Evolutionary conservation across 1,140 invertebrate genomes (phyloP).

Genomic region (Ceratoteleas bidentatus): DNA sequence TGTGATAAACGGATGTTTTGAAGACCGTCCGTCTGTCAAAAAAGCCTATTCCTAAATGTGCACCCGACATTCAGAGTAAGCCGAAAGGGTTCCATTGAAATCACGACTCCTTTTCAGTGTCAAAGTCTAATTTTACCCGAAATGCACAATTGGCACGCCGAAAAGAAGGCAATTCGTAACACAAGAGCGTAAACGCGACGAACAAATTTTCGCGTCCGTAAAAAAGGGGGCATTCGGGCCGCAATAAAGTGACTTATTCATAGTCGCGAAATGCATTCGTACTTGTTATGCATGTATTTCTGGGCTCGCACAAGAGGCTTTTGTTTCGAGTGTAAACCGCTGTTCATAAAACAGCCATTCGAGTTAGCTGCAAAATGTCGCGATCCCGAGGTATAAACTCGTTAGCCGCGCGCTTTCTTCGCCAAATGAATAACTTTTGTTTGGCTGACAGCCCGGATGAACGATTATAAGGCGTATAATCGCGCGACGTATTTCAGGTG

Average conservation of each 20-base stretch:
- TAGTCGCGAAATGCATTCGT: constrained; percentile 55
- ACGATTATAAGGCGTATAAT: constrained; percentile 34
- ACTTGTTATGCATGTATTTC: constrained; percentile 51
- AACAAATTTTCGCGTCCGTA: constrained; percentile 51
- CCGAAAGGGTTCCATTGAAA: too few relatives aligned
- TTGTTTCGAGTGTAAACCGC: constrained; percentile 58
- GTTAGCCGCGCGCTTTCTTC: constrained; percentile 45
- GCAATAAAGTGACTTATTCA: constrained; percentile 64
- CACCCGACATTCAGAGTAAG: too few relatives aligned
- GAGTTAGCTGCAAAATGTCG: constrained; percentile 58
- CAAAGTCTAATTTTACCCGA: neutral
- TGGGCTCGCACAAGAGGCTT: constrained; percentile 55
- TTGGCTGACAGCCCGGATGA: constrained; percentile 33
- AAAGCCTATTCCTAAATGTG: neutral
- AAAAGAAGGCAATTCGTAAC: constrained; percentile 17
- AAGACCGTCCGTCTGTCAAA: neutral
- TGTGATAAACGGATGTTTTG: too few relatives aligned
- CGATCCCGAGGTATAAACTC: constrained; percentile 52
- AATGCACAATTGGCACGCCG: neutral
- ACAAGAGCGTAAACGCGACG: constrained; percentile 25
- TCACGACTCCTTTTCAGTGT: too few relatives aligned
- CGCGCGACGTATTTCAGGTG: constrained; percentile 19
- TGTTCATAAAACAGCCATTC: constrained; percentile 58
- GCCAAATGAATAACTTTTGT: constrained; percentile 30
- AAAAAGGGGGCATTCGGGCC: constrained; percentile 25